Evolutionary conservation across 2,797 vertebrate species (phyloP).

Genomic region (Adelosebastes latens): DNA sequence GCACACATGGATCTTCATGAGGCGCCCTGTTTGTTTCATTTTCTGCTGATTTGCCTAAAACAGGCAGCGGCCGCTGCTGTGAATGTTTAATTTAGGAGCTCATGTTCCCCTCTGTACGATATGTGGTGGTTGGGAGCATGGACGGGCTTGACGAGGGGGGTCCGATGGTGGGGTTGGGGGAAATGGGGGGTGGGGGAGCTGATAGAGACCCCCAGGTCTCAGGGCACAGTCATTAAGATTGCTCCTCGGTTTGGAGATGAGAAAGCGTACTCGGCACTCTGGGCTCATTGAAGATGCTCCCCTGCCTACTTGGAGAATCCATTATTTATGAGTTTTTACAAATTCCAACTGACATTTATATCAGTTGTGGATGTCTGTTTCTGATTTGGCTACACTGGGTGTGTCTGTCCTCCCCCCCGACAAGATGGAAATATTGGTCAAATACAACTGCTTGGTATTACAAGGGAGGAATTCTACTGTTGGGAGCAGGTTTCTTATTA

Average conservation of each 20-base stretch:
- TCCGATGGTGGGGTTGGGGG: conserved; percentile 18
- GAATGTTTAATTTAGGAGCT: conserved; percentile 76
- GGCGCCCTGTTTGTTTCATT: conserved; percentile 59
- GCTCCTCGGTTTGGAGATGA: conserved; percentile 72
- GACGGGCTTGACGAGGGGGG: conserved; percentile 38
- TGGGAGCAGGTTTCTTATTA: not conserved
- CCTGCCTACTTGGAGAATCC: conserved; percentile 60
- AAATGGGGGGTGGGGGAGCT: conserved; percentile 7
- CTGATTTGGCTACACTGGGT: conserved; percentile 48
- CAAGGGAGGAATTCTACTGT: not conserved
- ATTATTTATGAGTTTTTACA: conserved; percentile 79
- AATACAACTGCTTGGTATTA: not conserved
- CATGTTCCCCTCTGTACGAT: conserved; percentile 48
- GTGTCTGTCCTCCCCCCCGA: conserved; percentile 11
- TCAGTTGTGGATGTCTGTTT: conserved; percentile 67
- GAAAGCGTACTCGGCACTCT: conserved; percentile 58
- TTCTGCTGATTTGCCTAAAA: conserved; percentile 72
- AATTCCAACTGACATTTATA: conserved; percentile 80
- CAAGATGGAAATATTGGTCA: conserved; percentile 8
- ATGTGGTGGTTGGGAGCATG: conserved; percentile 44
- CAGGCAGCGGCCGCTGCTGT: conserved; percentile 48
- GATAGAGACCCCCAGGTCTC: conserved; percentile 67
- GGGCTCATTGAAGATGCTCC: conserved; percentile 79
- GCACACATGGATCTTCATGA: conserved; percentile 47
- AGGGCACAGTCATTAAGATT: conserved; percentile 76